Evolutionary conservation across 2,113 vertebrate genomes (phyloP), one percentile per base, ranked within the genome.

Genomic region (Microtus richardsoni): DNA sequence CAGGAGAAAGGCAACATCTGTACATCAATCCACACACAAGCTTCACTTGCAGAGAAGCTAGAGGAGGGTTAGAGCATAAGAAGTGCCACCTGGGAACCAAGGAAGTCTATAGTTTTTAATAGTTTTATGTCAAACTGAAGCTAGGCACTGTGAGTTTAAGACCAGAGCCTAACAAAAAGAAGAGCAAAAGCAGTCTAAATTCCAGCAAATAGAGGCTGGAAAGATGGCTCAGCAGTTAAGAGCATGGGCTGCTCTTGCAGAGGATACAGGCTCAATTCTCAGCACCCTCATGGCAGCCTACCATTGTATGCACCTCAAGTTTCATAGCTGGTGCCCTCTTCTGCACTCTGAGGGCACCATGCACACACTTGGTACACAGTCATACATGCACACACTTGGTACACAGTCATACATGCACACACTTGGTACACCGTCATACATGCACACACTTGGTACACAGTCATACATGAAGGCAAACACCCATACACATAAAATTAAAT

Each of bases 41-140:
- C 33, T 84, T 89, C 49, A n/a, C 73, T 33, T 64, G 28, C 49
- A 54, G 36, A 94, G 87, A 75, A 71, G 66, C 47, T 74, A 17
- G 17, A 94, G 41, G 84, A 28, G 21, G 84, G 17, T 49, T 70
- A 75, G 11, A 74, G 12, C n/a, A 21, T 47, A 80, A 70, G 71
- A 21, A 58, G 91, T 58, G 58, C 60, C 41, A 8, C 73, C 83
- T 75, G 52, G 22, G 13, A 30, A 58, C 71, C 54, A 88, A 49
- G 78, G 89, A 89, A 52, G 60, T 12, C 41, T 87, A 54, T 71
- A 5, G 24, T 36, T 73, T 93, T 87, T 83, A 93, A 49, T 28
- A 58, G 84, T 77, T 95, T 96, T 83, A 82, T 52, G 68, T 91
- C 79, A 82, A 17, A 89, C 0, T 80, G 62, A 95, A 96, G 41